Base-by-base conservation (phyloP, 2,797 vertebrate genomes). In the Pyrocephalus nanus region DNA sequence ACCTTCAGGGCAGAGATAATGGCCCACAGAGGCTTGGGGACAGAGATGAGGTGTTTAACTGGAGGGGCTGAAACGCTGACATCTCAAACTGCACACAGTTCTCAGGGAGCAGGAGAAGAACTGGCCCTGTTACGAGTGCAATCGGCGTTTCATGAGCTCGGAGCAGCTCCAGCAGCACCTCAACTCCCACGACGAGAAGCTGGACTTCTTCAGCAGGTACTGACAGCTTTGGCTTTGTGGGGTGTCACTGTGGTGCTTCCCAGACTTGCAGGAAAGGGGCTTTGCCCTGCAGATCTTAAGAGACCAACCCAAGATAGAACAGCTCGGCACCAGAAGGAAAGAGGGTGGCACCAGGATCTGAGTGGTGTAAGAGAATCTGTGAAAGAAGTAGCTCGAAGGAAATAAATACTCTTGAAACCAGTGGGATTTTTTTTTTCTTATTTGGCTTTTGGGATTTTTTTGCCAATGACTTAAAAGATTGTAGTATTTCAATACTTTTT, bases 121-220 rank as follows among this genome's bases (percentile, higher is more conserved):
- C 94, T 99, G 99, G 99, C 99, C 99, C 0, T 99, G 99, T 93
- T 99, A 99, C 1, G 99, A 99, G 93, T 99, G 99, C 80, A 99
- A 98, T 94, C 98, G 99, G 3, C 99, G 99, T 32, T 99, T 99
- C 81, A 97, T 99, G 97, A 99, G 99, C 98, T 99, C 99, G 0
- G 99, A 99, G 88, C 99, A 99, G 65, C 98, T 99, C 55, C 99
- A 99, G 94, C 99, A 99, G 82, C 99, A 99, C 92, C 99, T 99
- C 95, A 99, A 99, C 97, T 98, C 99, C 97, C 99, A 99, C 1
- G 99, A 99, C 1, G 99, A 99, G 97, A 99, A 99, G 96, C 96
- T 99, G 80, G 98, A 98, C 96, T 99, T 99, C 79, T 98, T 99
- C 79, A 98, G 98, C 96, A 99, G 99, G 99, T 99, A 97, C 90